Evolutionary conservation across 2,797 vertebrate species (phyloP), one percentile per base, ranked within the genome.

Genomic region (Gobio occitaniae): DNA sequence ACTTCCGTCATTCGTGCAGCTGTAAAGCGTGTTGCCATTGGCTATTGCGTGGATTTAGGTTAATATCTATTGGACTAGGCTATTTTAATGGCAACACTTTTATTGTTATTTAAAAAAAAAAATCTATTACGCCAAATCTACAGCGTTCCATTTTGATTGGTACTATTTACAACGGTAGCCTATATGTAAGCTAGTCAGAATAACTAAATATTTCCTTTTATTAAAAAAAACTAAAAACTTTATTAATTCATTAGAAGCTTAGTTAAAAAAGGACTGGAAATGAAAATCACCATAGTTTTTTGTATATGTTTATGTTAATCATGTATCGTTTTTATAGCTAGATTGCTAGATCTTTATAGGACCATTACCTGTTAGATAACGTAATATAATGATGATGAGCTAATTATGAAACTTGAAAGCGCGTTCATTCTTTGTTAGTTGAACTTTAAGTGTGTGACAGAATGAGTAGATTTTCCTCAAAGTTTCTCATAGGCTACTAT

Each of bases 1-100:
- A 84, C 75, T 84, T 84, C 75, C 83, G 50, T 36, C n/a, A 13
- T 21, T 65, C 48, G 48, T 32, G n/a, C 25, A 7, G 61, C 54
- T 48, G 80, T 61, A 47, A 82, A 29, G 69, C n/a, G 50, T 44
- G 47, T 21, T 19, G 71, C 13, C 9, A 76, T 76, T 83, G 82
- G 82, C n/a, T 56, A 6, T 74, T 44, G 36, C 63, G 19, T 19
- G 17, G 19, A 25, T n/a, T 56, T 50, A 44, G 16, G 16, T 15
- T 9, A 19, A 1, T 21, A 72, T 71, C 38, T 61, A 66, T 66
- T 66, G 78, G 78, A 4, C n/a, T 25, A 25, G 25, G 25, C 15
- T 50, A 3, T 66, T 66, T 66, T 78, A 76, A 41, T 61, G 3
- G 7, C 8, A 61, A 61, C 38, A 3, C 56, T 29, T 76, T 44